Base-by-base conservation (phyloP, 2,888 invertebrate species). In the Tuberolachnus salignus region DNA sequence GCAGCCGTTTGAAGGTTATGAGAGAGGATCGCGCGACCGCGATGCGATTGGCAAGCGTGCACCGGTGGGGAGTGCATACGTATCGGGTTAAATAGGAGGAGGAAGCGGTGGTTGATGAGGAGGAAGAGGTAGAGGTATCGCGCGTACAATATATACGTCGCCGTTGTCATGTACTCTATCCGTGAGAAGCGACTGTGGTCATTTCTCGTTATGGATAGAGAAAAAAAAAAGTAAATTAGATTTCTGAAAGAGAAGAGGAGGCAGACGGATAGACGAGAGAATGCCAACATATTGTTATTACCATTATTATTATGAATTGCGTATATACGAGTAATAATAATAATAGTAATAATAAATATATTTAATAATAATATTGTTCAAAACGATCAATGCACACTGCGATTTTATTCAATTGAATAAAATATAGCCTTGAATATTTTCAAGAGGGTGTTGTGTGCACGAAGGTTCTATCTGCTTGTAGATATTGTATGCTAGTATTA, bases 1-100 rank as follows among this genome's bases (percentile, higher is more conserved):
- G 73, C 73, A 63, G 21, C 21, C n/a, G 57, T 75, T 46, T 66
- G 69, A 78, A 78, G 78, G 78, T 69, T 78, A 59, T 23, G 13
- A 21, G 53, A 74, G 63, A 73, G 64, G 55, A 74, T 66, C 42
- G 42, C 53, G 55, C 53, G 34, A 21, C 49, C 42, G 6, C 51
- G 34, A 51, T 73, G 44, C 64, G 55, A 64, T 74, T 72, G 61
- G 51, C 51, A 73, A 70, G 34, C 61, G 61, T 51, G 26, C 11
- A 61, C 14, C 19, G 44, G 26, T n/a, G 59, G 72, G 59, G 72
- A 63, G 34, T 42, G 21, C 34, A 42, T n/a, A 51, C 64, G 23
- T n/a, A 23, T 44, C 44, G 26, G 57, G 66, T 67, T 55, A 67
- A 75, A 74, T 57, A 44, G 14, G 11, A 16, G 51, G 67, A 26